phyloP scores from a whole-genome alignment of 2,797 vertebrate genomes.

The Selene dorsalis region DNA sequence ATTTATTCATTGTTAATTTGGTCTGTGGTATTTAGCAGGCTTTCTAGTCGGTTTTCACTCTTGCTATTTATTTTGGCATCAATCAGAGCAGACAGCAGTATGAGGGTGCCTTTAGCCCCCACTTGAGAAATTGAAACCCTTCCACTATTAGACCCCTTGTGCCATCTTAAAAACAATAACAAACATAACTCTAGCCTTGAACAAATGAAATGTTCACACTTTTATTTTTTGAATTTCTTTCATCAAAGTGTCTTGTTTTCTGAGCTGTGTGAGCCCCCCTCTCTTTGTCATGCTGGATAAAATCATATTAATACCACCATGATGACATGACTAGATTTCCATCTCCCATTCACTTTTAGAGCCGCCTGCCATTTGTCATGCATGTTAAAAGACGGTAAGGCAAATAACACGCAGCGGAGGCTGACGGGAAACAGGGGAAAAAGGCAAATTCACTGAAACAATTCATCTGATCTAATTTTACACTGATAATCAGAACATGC shows the following conservation, averaged over 20 bases:
- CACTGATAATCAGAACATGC: slow-evolving; percentile 25
- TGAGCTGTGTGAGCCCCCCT: not conserved
- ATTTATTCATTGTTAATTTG: not conserved
- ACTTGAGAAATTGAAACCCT: not conserved
- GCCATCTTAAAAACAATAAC: not conserved
- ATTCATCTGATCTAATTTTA: slow-evolving; percentile 56
- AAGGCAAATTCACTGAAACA: slow-evolving; percentile 38
- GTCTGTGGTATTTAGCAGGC: not conserved
- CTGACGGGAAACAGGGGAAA: slow-evolving; percentile 29
- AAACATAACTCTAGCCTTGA: not conserved
- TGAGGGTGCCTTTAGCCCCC: not conserved
- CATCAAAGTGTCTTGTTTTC: too few species aligned
- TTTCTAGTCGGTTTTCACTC: not conserved
- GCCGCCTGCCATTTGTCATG: slow-evolving; percentile 38
- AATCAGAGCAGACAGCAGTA: not conserved
- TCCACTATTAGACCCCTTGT: not conserved
- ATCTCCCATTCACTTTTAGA: slow-evolving; percentile 8
- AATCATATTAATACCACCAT: not conserved
- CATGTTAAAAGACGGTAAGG: slow-evolving; percentile 23
- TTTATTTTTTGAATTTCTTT: too few species aligned
- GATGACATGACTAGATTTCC: slow-evolving; percentile 5
- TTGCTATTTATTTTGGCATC: not conserved
- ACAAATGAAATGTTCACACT: not conserved
- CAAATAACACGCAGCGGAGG: not conserved
- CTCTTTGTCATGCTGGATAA: not conserved